These are phyloP conservation scores for Aphidoletes aphidimyza DNA, from an alignment of 2,888 invertebrate genomes.

Conservation along the genomic window DNA sequence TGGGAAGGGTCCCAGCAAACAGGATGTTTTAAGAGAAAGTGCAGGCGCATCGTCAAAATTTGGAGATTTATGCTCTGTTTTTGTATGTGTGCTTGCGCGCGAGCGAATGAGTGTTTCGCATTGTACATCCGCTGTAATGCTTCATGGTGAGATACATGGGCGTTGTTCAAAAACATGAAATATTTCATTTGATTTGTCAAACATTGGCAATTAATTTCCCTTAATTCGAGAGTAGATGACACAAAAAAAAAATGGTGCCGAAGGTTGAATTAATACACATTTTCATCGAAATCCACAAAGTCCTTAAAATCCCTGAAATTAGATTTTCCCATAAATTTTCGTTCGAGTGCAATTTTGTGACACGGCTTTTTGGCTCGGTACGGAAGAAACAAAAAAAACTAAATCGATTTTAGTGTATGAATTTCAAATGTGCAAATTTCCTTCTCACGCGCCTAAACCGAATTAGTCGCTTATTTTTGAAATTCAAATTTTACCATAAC, in stretches of 20 bases:
- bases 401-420: not conserved
- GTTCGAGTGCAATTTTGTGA: not conserved
- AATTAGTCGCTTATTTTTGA: not conserved
- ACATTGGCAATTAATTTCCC: conserved; percentile 36
- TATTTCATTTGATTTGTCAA: conserved; percentile 43
- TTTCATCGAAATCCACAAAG: not conserved
- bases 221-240: not conserved
- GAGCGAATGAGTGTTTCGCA: not conserved
- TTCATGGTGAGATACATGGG: not conserved
- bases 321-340: not conserved
- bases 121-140: not conserved
- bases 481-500: not conserved
- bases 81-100: not conserved
- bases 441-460: conserved; percentile 14
- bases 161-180: conserved; percentile 9
- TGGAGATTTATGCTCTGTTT: not conserved
- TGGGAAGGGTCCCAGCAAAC: too few species aligned
- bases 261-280: not conserved
- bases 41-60: not conserved
- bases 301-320: not conserved
- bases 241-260: not conserved
- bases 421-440: conserved; percentile 29
- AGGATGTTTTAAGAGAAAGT: not conserved
- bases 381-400: too few species aligned
- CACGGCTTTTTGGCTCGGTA: too few species aligned